Evolutionary conservation across 2,797 vertebrate genomes (phyloP), one percentile per base, ranked within the genome.

Genomic region (Salmo trutta): DNA sequence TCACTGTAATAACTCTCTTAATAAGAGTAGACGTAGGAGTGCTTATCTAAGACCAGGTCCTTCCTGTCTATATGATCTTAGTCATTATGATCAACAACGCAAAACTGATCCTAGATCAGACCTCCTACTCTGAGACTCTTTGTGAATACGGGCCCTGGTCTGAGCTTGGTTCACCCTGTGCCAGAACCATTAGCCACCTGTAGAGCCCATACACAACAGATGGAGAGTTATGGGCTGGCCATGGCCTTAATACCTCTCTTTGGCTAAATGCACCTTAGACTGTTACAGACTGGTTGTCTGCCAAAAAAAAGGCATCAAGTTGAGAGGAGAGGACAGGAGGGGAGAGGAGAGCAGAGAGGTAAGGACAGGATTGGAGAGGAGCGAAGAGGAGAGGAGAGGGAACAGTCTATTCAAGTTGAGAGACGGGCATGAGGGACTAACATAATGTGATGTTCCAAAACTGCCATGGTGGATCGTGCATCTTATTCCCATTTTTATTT

Each of bases 361-460:
- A 65, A 31, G 54, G 52, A 75, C 54, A 47, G 10, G 65, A 78
- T 74, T 76, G 64, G 53, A 68, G 14, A 71, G 67, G 47, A 66
- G 70, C 70, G 65, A 73, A 54, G 56, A 31, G 66, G 51, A 14
- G 36, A 53, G 79, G 5, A 68, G 66, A 36, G n/a, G 7, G 66
- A 68, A 47, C 41, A 12, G 10, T 47, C 10, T 47, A 47, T 47
- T 47, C 2, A 47, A 47, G 56, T 59, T 66, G 27, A 16, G 24
- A 66, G 24, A 3, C 1, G 2, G 66, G 2, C 31, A 7, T 68
- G 66, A 82, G 74, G 80, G 73, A 84, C 83, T 81, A 68, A 86
- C 88, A 82, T 78, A 83, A 52, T 75, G 3, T 89, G 84, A 66
- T 73, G 0, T 12, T 65, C 27, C 74, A 83, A 84, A 90, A 85